These are phyloP conservation scores for Tanytarsus gracilentus DNA, from an alignment of 2,888 invertebrate species.

Conservation along the genomic window DNA sequence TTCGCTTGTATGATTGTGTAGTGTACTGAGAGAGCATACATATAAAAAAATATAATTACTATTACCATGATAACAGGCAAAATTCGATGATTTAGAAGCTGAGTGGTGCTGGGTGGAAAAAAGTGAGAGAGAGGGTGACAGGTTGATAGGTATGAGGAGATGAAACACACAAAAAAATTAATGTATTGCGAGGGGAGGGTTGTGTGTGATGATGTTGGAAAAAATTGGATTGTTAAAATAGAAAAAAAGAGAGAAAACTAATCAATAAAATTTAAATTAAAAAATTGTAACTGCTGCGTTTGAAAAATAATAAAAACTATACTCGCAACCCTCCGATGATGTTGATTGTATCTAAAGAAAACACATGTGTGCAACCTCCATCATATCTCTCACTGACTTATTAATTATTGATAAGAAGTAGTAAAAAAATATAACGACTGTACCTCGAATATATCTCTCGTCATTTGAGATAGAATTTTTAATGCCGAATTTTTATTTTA, in stretches of 20 bases:
- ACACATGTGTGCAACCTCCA: not conserved
- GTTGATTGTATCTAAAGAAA: not conserved
- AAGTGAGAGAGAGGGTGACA: too few relatives aligned
- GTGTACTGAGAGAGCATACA: slow-evolving; percentile 22
- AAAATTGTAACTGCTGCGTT: slow-evolving; percentile 13
- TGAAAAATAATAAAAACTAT: not conserved
- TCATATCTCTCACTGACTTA: slow-evolving; percentile 3
- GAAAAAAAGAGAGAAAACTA: slow-evolving; percentile 23
- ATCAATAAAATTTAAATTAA: slow-evolving; percentile 28
- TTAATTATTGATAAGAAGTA: slow-evolving; percentile 28
- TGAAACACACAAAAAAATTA: not conserved
- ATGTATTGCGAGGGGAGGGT: not conserved
- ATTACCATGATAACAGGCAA: slow-evolving; percentile 29
- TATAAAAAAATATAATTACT: slow-evolving; percentile 27
- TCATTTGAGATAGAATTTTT: slow-evolving; percentile 26
- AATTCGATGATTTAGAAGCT: slow-evolving; percentile 26
- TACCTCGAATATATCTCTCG: slow-evolving; percentile 15
- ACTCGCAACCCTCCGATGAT: not conserved
- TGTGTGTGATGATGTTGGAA: not conserved
- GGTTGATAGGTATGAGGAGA: too few relatives aligned
- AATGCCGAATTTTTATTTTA: slow-evolving; percentile 5
- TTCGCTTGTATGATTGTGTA: not conserved
- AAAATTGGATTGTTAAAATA: slow-evolving; percentile 13
- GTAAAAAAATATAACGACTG: slow-evolving; percentile 26
- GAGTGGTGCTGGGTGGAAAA: not conserved